phyloP scores from a whole-genome alignment of 2,888 invertebrate species.

The Anorthoa munda region DNA sequence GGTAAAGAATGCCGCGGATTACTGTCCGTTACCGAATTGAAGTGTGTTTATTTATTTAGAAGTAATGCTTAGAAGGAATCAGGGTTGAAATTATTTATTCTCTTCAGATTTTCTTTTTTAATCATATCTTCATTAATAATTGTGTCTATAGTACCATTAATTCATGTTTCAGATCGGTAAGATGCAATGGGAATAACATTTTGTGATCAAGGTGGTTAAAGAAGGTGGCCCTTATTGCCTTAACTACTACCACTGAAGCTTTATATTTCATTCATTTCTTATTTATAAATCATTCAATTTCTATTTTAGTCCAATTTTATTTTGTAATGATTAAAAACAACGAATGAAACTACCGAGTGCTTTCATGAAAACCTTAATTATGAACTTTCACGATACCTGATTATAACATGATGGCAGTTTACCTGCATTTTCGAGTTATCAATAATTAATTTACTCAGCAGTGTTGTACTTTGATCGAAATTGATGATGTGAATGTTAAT shows the following conservation, averaged over 20 bases:
- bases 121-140: background rate
- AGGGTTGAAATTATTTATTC: background rate
- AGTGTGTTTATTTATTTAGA: background rate
- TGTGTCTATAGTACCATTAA: background rate
- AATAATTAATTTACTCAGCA: background rate
- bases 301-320: too few species aligned
- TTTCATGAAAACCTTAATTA: conserved; percentile 3
- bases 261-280: too few species aligned
- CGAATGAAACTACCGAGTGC: background rate
- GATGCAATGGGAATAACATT: background rate
- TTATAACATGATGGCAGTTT: background rate
- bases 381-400: background rate
- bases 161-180: background rate
- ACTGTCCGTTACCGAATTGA: background rate
- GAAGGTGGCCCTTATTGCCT: background rate
- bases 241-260: background rate
- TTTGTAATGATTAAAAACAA: too few species aligned
- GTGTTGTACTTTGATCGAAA: background rate
- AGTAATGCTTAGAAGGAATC: background rate
- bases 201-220: background rate
- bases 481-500: background rate
- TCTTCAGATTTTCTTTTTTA: background rate
- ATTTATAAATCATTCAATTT: too few species aligned
- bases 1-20: conserved; percentile 8
- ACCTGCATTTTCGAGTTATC: background rate